phyloP scores from a whole-genome alignment of 1,140 invertebrate genomes.

The Teleogryllus occipitalis region DNA sequence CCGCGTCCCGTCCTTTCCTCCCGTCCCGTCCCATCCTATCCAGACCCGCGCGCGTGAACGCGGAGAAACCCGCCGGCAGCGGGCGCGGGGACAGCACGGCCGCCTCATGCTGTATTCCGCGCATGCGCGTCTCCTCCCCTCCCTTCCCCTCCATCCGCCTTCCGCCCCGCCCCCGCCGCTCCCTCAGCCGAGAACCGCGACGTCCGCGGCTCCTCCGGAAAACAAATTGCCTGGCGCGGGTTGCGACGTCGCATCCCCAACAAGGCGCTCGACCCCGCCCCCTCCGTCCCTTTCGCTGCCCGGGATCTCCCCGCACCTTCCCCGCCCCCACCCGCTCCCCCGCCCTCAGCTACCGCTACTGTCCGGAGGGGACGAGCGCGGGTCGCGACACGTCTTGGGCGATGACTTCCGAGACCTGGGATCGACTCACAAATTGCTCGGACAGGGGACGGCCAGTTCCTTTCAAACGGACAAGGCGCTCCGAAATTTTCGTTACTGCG shows the following conservation, averaged over 20 bases:
- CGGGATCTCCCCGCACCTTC: neutral
- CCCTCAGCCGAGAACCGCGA: neutral
- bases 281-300: neutral
- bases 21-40: too few species aligned
- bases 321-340: too few species aligned
- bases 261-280: too few species aligned
- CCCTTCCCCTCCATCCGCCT: too few species aligned
- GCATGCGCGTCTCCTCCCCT: neutral
- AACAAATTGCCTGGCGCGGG: neutral
- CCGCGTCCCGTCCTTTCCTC: neutral
- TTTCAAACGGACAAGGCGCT: neutral
- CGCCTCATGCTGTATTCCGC: neutral
- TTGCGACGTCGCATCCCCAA: neutral
- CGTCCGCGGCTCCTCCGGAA: neutral
- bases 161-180: too few species aligned
- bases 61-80: too few species aligned
- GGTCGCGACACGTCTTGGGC: neutral
- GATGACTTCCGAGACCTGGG: neutral
- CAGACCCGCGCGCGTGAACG: too few species aligned
- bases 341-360: too few species aligned
- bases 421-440: neutral
- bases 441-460: neutral
- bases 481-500: too few species aligned
- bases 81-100: too few species aligned
- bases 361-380: too few species aligned